These are phyloP conservation scores for Struthidea cinerea DNA, from an alignment of 2,113 vertebrate genomes.

Conservation along the genomic window DNA sequence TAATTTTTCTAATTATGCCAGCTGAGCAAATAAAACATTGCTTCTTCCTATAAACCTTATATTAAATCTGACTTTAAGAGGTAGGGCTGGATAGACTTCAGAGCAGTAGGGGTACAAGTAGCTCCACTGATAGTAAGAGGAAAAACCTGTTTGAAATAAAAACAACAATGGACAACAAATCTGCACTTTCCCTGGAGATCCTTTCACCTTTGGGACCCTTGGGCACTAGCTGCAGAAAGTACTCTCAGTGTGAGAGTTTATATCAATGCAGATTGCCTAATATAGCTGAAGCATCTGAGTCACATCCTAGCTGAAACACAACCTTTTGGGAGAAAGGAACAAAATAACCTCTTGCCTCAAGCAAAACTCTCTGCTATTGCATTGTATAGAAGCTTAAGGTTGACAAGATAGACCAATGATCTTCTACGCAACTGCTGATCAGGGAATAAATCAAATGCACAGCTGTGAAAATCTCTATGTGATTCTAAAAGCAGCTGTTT, in stretches of 20 bases:
- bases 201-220: not conserved
- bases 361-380: not conserved
- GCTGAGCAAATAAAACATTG: not conserved
- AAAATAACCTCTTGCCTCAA: not conserved
- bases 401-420: not conserved
- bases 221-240: not conserved
- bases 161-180: not conserved
- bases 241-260: not conserved
- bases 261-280: not conserved
- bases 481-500: not conserved
- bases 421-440: not conserved
- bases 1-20: not conserved
- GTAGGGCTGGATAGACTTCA: not conserved
- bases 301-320: not conserved
- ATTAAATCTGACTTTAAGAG: not conserved
- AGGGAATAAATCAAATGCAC: not conserved
- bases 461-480: not conserved
- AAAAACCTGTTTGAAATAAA: not conserved
- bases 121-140: not conserved
- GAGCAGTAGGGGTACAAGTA: not conserved
- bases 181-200: not conserved
- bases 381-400: not conserved
- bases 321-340: not conserved
- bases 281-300: not conserved
- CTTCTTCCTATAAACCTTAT: not conserved